These are phyloP conservation scores for Ophion slaviceki DNA, from an alignment of 2,888 invertebrate genomes.

Conservation along the genomic window DNA sequence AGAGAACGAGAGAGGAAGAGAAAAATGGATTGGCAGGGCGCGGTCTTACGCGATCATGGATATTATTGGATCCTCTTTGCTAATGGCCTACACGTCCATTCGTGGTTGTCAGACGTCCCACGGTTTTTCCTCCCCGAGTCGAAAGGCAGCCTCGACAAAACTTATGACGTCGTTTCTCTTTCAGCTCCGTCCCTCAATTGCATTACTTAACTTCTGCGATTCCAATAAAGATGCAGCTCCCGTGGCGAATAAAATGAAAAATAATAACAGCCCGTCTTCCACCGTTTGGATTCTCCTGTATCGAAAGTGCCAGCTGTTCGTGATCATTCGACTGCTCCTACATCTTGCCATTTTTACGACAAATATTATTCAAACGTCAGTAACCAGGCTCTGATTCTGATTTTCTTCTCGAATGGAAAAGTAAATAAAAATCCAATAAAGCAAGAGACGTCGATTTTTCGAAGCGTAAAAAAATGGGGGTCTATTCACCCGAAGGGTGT, in stretches of 20 bases:
- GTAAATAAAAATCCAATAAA: neutral
- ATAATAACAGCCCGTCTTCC: neutral
- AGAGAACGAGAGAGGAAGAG: conserved; percentile 50
- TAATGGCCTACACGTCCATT: conserved; percentile 64
- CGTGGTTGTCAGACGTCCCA: conserved; percentile 49
- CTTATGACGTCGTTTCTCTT: conserved; percentile 21
- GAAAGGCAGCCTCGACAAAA: conserved; percentile 38
- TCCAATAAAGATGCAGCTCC: neutral
- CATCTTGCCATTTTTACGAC: no score
- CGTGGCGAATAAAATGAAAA: neutral
- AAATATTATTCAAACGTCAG: no score
- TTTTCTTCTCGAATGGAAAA: neutral
- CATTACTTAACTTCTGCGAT: neutral
- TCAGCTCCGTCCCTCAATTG: conserved; percentile 25
- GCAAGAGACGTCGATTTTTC: neutral
- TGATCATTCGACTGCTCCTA: no score
- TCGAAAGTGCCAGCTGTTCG: no score
- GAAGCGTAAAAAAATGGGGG: conserved; percentile 15
- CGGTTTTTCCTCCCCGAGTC: conserved; percentile 32
- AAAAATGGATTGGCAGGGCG: conserved; percentile 55
- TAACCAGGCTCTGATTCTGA: no score
- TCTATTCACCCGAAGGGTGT: conserved; percentile 16
- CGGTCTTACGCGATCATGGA: conserved; percentile 63
- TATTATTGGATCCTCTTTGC: conserved; percentile 74
- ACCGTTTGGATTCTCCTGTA: no score